Evolutionary conservation across 1,140 invertebrate species (phyloP).

Genomic region (Rhopalosiphum padi): DNA sequence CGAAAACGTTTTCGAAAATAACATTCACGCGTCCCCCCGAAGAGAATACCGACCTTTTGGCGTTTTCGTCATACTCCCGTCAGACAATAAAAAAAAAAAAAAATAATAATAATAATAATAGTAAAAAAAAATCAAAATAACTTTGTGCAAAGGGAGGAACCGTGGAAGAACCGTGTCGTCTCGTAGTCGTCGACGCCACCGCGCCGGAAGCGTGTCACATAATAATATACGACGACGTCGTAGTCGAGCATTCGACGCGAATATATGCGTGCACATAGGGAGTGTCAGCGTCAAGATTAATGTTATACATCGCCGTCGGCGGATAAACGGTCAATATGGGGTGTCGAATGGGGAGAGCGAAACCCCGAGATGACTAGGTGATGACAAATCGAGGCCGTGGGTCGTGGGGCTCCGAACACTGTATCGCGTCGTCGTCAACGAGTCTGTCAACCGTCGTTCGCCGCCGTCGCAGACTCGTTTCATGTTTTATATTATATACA

Average conservation of each 20-base stretch:
- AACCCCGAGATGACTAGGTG: slow-evolving; percentile 18
- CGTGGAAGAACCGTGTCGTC: neutral
- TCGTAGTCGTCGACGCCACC: neutral
- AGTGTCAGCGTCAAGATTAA: slow-evolving; percentile 35
- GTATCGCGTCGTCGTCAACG: neutral
- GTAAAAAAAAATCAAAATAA: neutral
- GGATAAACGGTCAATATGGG: slow-evolving; percentile 36
- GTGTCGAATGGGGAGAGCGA: neutral
- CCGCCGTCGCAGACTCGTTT: neutral
- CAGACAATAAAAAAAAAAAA: neutral
- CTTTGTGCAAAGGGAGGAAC: neutral
- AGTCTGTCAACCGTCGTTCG: neutral
- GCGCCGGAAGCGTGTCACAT: neutral
- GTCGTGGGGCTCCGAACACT: neutral
- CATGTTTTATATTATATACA: neutral
- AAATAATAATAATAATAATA: neutral
- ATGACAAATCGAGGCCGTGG: slow-evolving; percentile 16
- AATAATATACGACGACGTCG: neutral
- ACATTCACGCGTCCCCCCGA: neutral
- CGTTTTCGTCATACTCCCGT: neutral
- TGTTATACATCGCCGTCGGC: neutral
- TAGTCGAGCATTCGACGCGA: neutral
- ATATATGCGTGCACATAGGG: neutral
- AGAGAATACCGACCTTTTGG: neutral
- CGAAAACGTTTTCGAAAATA: neutral